Evolutionary conservation across 1,140 invertebrate species (phyloP), one percentile per base, ranked within the genome.

Genomic region (Danaus plexippus): DNA sequence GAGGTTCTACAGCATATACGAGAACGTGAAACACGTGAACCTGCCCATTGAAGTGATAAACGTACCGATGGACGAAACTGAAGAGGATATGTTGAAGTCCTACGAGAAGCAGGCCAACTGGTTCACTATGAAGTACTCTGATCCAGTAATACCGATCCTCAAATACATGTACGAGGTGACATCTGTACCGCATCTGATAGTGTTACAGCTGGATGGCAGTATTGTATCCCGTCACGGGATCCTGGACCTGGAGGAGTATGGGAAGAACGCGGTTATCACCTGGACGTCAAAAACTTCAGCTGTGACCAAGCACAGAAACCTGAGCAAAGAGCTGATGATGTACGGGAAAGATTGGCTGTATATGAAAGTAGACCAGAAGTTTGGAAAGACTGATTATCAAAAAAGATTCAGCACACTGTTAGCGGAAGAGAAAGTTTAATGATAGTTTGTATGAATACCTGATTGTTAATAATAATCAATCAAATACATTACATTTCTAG

Each of bases 21-120:
- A 86, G 63, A 75, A 67, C 44, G 68, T 70, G 2, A 86, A 83
- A 67, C 63, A 70, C 22, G 44, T 68, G 1, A 77, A 84, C 57
- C 44, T 84, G 1, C 75, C 80, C n/a, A 64, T 85, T 48, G 81
- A 87, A 71, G 81, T 87, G 0, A 77, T 87, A 44, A 74, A 84
- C 44, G 61, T 85, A 44, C 79, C 83, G 0, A 66, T 78, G 68
- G 83, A 85, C 49, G 75, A 79, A 5, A 74, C 44, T 0, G 69
- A 74, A 48, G 64, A 69, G 22, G 71, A 76, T 8, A 71, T 73
- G 63, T 41, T 46, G n/a, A 52, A 59, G 4, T 64, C 62, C 43
- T 86, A 67, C 58, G 56, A 74, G 6, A 52, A 53, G 2, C 83
- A 86, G 68, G 80, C 83, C 7, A 85, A 86, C 53, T 86, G 81